Conservation (phyloP, 2,888 invertebrate species). For the Parnassius apollo region DNA sequence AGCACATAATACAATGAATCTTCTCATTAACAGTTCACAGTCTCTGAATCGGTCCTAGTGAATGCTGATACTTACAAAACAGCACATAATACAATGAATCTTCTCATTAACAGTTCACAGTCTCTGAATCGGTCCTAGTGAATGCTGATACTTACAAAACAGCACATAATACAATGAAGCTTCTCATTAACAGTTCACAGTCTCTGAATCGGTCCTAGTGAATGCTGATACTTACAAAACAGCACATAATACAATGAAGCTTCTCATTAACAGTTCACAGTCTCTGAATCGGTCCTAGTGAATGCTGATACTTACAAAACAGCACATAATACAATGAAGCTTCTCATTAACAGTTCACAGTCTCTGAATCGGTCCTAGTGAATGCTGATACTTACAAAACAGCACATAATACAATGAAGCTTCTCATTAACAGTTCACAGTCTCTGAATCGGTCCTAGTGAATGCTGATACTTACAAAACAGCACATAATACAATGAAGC, state of each 20-base stretch:
- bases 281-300: conserved; percentile 66
- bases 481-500: not conserved
- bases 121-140: conserved; percentile 66
- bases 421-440: conserved; percentile 46
- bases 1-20: not conserved
- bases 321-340: not conserved
- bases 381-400: conserved; percentile 79
- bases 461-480: conserved; percentile 79
- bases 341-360: conserved; percentile 46
- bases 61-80: conserved; percentile 79
- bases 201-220: conserved; percentile 66
- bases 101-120: conserved; percentile 46
- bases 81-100: not conserved
- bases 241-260: not conserved
- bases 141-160: conserved; percentile 79
- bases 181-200: conserved; percentile 46
- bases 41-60: conserved; percentile 66
- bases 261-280: conserved; percentile 46
- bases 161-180: not conserved
- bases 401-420: not conserved
- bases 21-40: conserved; percentile 46
- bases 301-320: conserved; percentile 79
- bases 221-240: conserved; percentile 79
- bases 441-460: conserved; percentile 66
- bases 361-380: conserved; percentile 66